Conservation (phyloP, 2,797 vertebrate species). For the Falco concolor region DNA sequence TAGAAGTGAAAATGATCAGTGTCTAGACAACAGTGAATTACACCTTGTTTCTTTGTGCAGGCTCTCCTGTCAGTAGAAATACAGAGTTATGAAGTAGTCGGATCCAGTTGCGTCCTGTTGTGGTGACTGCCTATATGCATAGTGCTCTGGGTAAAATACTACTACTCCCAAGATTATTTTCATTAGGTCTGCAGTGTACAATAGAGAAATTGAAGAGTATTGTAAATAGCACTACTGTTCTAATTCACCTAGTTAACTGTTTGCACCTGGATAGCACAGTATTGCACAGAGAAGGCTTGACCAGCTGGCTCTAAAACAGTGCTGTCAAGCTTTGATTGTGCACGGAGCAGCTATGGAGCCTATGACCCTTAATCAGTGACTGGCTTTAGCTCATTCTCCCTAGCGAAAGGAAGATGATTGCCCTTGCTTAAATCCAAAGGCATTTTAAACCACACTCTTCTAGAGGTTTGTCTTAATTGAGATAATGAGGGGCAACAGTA, state of each 20-base stretch:
- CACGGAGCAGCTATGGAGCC: not conserved
- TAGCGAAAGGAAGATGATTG: not conserved
- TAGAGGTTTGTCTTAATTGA: constrained; percentile 55
- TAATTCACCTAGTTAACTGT: not conserved
- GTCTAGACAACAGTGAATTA: constrained; percentile 54
- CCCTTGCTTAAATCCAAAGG: not conserved
- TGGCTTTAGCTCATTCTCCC: not conserved
- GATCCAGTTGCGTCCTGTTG: not conserved
- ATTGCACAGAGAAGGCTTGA: accelerated
- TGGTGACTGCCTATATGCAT: not conserved
- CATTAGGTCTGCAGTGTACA: not conserved
- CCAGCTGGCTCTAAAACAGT: accelerated
- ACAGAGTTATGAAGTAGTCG: not conserved
- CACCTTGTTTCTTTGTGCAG: constrained; percentile 17
- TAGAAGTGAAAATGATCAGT: constrained; percentile 36
- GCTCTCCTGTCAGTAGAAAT: not conserved
- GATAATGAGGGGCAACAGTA: constrained; percentile 44
- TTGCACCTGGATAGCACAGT: not conserved
- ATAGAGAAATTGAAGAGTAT: not conserved
- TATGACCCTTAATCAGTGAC: not conserved
- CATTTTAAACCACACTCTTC: not conserved
- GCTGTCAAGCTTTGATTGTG: accelerated
- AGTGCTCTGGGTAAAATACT: not conserved
- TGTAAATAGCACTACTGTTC: not conserved
- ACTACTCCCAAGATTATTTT: not conserved